phyloP scores from a whole-genome alignment of 2,113 vertebrate genomes.

The Gorilla gorilla region DNA sequence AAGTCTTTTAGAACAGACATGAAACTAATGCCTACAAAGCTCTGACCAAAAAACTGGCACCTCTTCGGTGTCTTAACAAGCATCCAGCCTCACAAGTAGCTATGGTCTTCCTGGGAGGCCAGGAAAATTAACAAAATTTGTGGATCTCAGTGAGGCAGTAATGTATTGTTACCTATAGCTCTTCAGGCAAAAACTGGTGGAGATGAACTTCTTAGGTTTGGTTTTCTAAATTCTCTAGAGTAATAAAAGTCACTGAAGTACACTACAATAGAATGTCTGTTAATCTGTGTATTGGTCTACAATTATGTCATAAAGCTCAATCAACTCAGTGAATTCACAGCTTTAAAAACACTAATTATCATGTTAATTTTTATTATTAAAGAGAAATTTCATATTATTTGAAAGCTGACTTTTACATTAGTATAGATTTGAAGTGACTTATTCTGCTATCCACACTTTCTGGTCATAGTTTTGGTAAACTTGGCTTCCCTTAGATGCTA shows the following conservation, averaged over 20 bases:
- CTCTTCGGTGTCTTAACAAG: background rate
- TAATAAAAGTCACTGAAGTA: background rate
- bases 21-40: background rate
- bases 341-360: background rate
- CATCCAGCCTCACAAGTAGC: background rate
- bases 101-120: background rate
- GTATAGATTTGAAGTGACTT: background rate
- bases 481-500: background rate
- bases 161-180: background rate
- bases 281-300: background rate
- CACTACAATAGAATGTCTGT: background rate
- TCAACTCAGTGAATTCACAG: background rate
- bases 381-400: background rate
- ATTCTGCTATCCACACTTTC: background rate
- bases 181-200: background rate
- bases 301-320: background rate
- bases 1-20: background rate
- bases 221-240: background rate
- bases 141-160: background rate
- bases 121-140: background rate
- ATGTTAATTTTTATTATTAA: background rate
- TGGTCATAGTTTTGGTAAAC: background rate
- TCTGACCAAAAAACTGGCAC: background rate
- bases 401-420: background rate
- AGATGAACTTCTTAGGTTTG: background rate